Percentiles rank a stretch among this genome's conserved stretches.
Evolutionary conservation across 2,113 vertebrate genomes (phyloP).

Genomic region (Pedionomus torquatus): DNA sequence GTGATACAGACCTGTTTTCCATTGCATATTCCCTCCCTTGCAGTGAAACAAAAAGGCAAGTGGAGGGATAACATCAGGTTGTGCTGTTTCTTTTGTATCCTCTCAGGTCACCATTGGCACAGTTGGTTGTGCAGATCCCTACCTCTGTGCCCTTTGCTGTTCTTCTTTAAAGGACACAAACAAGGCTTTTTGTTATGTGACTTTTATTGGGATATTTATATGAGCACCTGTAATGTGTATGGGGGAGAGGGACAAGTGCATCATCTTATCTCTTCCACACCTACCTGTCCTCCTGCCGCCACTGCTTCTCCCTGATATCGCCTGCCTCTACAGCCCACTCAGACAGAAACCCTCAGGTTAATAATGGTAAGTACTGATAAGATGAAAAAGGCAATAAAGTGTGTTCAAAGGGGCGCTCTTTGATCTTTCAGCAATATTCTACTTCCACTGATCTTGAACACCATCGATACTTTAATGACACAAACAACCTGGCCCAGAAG

Average conservation of each 20-base stretch:
- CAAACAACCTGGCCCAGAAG: not conserved
- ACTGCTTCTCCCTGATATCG: not conserved
- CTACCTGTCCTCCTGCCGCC: not conserved
- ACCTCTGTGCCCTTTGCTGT: rapidly evolving
- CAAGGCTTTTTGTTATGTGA: not conserved
- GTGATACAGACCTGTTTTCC: not conserved
- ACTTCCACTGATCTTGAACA: constrained; percentile 18
- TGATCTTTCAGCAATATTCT: constrained; percentile 58
- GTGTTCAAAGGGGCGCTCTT: constrained; percentile 25
- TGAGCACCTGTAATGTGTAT: not conserved
- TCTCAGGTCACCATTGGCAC: rapidly evolving
- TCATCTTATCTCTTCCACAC: not conserved
- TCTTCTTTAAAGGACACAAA: rapidly evolving
- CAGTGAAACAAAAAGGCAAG: not conserved
- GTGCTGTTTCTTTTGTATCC: not conserved
- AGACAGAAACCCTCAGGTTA: constrained; percentile 51
- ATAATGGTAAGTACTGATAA: constrained; percentile 61
- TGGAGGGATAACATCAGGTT: not conserved
- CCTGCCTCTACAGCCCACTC: not conserved
- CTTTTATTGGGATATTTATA: not conserved
- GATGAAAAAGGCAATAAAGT: constrained; percentile 59
- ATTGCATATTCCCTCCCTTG: not conserved
- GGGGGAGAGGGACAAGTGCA: not conserved
- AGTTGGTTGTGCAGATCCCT: not conserved
- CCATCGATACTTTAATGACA: not conserved